These are phyloP conservation scores for Globicephala melas DNA, from an alignment of 2,113 vertebrate genomes.

Conservation along the genomic window DNA sequence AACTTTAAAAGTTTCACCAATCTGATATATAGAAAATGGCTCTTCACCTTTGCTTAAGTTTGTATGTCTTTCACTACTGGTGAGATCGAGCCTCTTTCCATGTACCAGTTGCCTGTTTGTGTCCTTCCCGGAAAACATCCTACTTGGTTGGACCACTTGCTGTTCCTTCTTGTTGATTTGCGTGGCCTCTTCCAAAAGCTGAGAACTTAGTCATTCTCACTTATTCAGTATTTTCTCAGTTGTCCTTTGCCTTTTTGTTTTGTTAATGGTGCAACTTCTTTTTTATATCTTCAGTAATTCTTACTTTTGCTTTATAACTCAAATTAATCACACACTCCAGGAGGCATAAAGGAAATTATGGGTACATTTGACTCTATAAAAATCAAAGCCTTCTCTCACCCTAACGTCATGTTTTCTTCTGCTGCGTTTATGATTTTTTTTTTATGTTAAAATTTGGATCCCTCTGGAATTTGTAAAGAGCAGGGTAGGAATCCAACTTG, in stretches of 20 bases:
- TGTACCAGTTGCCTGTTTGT: neutral
- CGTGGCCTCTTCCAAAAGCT: neutral
- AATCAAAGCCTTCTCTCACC: neutral
- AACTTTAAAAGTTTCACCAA: neutral
- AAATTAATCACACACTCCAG: neutral
- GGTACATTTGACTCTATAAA: neutral
- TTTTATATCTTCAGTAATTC: neutral
- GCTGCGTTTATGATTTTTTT: neutral
- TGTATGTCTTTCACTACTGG: neutral
- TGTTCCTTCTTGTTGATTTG: neutral
- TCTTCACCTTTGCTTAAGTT: neutral
- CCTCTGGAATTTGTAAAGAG: neutral
- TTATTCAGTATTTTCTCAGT: neutral
- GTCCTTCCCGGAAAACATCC: neutral
- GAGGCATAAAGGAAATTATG: constrained; percentile 9
- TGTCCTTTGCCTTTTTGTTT: neutral
- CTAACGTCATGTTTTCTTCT: constrained; percentile 17
- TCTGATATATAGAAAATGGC: neutral
- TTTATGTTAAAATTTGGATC: neutral
- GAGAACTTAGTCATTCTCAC: neutral
- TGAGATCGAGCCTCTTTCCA: neutral
- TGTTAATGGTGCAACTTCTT: neutral
- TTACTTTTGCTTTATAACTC: neutral
- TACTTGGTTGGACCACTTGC: neutral
- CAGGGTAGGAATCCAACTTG: neutral